These are phyloP conservation scores for Rhea americana DNA, from an alignment of 2,113 vertebrate genomes.

Conservation along the genomic window DNA sequence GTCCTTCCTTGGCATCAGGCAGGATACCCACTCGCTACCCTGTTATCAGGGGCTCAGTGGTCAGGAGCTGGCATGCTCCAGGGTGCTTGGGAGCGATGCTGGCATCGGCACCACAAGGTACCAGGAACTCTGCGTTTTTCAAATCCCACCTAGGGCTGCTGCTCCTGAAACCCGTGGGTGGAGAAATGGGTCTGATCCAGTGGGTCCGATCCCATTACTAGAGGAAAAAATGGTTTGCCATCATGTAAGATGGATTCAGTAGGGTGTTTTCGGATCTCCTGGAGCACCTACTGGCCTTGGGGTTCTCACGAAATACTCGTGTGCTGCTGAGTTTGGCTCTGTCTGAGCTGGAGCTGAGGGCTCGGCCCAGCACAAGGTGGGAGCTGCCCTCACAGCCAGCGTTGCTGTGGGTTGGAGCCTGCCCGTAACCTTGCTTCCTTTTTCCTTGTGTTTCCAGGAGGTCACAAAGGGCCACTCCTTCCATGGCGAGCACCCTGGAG, in stretches of 20 bases:
- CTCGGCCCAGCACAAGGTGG: too few species aligned
- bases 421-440: not conserved
- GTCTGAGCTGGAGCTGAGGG: too few species aligned
- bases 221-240: not conserved
- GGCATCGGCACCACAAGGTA: not conserved
- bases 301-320: not conserved
- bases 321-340: not conserved
- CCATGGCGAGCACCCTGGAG: not conserved
- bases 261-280: not conserved
- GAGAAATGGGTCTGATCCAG: not conserved
- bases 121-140: not conserved
- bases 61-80: not conserved
- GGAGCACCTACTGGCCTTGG: not conserved
- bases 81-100: not conserved
- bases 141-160: not conserved
- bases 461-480: not conserved
- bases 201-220: too few species aligned
- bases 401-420: too few species aligned
- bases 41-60: not conserved
- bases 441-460: not conserved
- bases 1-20: not conserved
- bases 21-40: not conserved
- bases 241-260: not conserved
- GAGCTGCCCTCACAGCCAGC: too few species aligned
- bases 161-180: not conserved